phyloP scores from a whole-genome alignment of 2,113 vertebrate species.

The Forbesichthys papilliferus region DNA sequence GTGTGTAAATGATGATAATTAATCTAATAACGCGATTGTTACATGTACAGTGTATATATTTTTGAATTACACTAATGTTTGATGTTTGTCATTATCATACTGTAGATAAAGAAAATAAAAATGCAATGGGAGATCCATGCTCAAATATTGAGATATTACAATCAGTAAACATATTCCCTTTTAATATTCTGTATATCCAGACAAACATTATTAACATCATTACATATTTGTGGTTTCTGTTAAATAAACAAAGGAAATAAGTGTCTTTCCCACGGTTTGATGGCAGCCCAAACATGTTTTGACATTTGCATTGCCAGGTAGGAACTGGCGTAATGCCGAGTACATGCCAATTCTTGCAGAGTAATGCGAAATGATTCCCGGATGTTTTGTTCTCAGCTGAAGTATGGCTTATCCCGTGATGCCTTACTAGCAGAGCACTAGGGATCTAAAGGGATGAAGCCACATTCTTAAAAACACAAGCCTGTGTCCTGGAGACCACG shows the following conservation, averaged over 20 bases:
- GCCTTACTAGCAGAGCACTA: background rate
- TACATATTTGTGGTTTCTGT: background rate
- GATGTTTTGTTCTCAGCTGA: background rate
- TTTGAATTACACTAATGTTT: too few relatives aligned
- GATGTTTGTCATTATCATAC: too few relatives aligned
- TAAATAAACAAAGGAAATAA: background rate
- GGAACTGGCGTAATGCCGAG: slow-evolving; percentile 1
- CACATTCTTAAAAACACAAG: slow-evolving; percentile 4
- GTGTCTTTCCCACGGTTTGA: slow-evolving; percentile 6
- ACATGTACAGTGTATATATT: too few relatives aligned
- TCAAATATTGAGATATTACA: background rate
- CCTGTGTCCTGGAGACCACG: background rate
- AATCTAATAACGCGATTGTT: too few relatives aligned
- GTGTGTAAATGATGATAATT: too few relatives aligned
- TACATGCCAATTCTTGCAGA: slow-evolving; percentile 20
- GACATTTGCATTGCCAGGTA: background rate
- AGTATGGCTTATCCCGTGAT: slow-evolving; percentile 2
- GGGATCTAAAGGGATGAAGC: background rate
- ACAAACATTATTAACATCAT: background rate
- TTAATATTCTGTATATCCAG: background rate
- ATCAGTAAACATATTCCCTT: background rate
- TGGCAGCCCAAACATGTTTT: slow-evolving; percentile 38
- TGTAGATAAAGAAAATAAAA: too few relatives aligned
- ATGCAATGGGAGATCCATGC: background rate
- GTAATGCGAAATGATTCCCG: slow-evolving; percentile 2